Evolutionary conservation across 53 echinoderm and acorn worm genomes (phyloP).

Genomic region (Echinarachnius parma): DNA sequence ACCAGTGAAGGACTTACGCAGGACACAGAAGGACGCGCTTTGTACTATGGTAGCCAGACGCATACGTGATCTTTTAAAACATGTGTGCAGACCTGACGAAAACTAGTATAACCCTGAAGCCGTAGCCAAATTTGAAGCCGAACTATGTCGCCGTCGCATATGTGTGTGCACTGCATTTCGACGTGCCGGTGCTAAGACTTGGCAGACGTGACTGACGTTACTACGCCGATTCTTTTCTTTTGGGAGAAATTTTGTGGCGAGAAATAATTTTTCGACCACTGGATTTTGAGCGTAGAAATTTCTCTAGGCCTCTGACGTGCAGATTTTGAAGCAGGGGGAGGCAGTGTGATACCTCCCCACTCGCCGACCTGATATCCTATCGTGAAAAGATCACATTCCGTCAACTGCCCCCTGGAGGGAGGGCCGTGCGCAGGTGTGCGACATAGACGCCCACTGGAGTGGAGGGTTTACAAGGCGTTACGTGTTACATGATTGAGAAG

Average conservation of each 20-base stretch:
- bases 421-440: constrained; percentile 17
- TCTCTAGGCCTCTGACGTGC: constrained; percentile 23
- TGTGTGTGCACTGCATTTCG: constrained; percentile 28
- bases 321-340: constrained; percentile 38
- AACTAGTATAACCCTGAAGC: constrained; percentile 37
- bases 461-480: constrained; percentile 18
- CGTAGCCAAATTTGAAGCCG: constrained; percentile 15
- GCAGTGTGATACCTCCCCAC: constrained; percentile 4
- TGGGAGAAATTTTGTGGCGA: neutral
- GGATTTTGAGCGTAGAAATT: constrained; percentile 14
- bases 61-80: constrained; percentile 44
- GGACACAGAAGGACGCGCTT: constrained; percentile 41
- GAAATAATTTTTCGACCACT: constrained; percentile 8
- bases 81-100: constrained; percentile 20
- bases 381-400: constrained; percentile 50
- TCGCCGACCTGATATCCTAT: constrained; percentile 11
- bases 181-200: neutral
- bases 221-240: no score
- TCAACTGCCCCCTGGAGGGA: constrained; percentile 2
- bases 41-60: constrained; percentile 22
- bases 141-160: constrained; percentile 21
- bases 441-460: constrained; percentile 26
- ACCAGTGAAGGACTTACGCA: constrained; percentile 33
- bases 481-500: constrained; percentile 43
- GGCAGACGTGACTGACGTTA: no score